Base-by-base conservation (phyloP, 2,797 vertebrate genomes). In the Nothura maculosa region DNA sequence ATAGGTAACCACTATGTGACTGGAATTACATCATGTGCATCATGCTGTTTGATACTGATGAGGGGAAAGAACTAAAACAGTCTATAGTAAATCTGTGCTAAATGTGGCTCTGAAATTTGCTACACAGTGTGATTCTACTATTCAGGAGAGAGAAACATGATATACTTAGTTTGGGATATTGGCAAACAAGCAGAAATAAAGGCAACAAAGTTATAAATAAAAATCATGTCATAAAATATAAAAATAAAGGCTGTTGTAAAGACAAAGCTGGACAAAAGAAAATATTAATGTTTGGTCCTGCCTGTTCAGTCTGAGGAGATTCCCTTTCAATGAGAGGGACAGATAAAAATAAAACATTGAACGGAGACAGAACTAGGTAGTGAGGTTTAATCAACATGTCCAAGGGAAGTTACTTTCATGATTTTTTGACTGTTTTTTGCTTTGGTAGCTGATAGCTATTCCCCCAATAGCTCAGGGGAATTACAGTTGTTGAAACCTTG, bases 21-120 rank as follows among this genome's bases (percentile, higher is more conserved):
- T 81, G 67, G 47, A 84, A 62, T 86, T 50, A 4, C 7, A 22
- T 62, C 34, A 11, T 12, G 12, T 32, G 10, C 0, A 0, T 86
- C 73, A 75, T 15, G 6, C 21, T 73, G 36, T 7, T 40, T 66
- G 27, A 25, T 88, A 69, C 50, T 43, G 16, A 2, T 45, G n/a
- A 61, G 25, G 34, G 47, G 52, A 75, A 81, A 63, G 42, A 24
- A 47, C 24, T 81, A 25, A 92, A 94, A 77, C 9, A 77, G 5
- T 10, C 11, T 5, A 4, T 45, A 64, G 57, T 52, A 89, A 82
- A 67, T 55, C 15, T 50, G 14, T 70, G 64, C 50, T 66, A 67
- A 84, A 34, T 0, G 0, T 22, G 8, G 9, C 34, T 91, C 68
- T 82, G 74, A 77, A 92, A 57, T 73, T 74, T n/a, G 28, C 30